Conservation (phyloP, 53 echinoderm and acorn worm genomes). For the Stichopus horrens region DNA sequence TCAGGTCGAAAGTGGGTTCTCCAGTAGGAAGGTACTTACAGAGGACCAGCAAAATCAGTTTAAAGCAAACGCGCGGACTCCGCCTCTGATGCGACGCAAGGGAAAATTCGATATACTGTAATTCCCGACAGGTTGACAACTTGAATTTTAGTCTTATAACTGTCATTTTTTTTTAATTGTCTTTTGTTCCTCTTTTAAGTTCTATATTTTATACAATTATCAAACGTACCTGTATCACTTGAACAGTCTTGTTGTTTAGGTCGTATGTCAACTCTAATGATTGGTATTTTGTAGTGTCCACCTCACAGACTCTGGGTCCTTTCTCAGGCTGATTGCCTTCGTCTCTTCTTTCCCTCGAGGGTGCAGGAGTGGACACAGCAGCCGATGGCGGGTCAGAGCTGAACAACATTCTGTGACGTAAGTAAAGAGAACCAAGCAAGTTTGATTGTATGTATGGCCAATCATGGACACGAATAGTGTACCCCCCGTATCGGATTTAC, state of each 20-base stretch:
- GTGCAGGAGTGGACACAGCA: neutral
- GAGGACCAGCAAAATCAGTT: too few relatives aligned
- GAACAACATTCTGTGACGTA: neutral
- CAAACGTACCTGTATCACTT: conserved; percentile 12
- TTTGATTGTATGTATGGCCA: neutral
- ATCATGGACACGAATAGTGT: too few relatives aligned
- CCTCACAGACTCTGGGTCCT: neutral
- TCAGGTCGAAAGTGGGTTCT: too few relatives aligned
- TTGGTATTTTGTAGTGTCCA: neutral
- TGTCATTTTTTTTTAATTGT: too few relatives aligned
- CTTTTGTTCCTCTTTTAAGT: too few relatives aligned
- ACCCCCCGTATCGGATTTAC: too few relatives aligned
- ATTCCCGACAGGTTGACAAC: too few relatives aligned
- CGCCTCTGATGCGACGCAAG: too few relatives aligned
- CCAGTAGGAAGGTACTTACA: too few relatives aligned
- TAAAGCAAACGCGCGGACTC: too few relatives aligned
- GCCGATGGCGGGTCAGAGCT: neutral
- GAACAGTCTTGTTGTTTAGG: neutral
- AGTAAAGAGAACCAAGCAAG: neutral
- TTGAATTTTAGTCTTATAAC: too few relatives aligned
- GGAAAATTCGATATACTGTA: too few relatives aligned
- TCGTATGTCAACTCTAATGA: neutral
- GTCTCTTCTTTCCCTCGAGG: neutral
- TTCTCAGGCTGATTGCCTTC: neutral
- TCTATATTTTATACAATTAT: neutral